A percentile compares a stretch with the other conserved stretches of the same genome.
These are phyloP conservation scores for Acyrthosiphon pisum DNA, from an alignment of 1,140 invertebrate genomes.

Conservation along the genomic window DNA sequence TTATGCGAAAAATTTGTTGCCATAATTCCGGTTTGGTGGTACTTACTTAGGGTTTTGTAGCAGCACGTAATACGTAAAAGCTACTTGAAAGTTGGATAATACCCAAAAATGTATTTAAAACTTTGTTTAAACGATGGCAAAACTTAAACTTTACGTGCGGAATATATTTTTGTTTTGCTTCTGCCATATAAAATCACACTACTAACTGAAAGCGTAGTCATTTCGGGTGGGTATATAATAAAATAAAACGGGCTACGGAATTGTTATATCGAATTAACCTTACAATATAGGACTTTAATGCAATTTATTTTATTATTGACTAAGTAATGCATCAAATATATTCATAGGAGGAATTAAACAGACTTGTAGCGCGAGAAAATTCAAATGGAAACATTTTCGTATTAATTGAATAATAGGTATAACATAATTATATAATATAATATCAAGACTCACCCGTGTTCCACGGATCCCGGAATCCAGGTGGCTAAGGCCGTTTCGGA, in stretches of 20 bases:
- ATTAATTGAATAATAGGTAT: background rate
- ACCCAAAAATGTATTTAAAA: background rate
- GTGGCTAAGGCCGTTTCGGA: conserved; percentile 78
- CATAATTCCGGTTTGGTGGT: background rate
- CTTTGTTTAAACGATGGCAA: background rate
- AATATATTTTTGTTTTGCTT: background rate
- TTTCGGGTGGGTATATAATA: background rate
- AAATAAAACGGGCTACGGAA: background rate
- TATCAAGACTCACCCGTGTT: conserved; percentile 67
- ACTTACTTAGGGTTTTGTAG: background rate
- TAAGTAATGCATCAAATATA: too few species aligned
- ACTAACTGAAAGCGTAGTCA: background rate
- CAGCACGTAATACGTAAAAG: background rate
- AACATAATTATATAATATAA: background rate
- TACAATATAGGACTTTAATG: background rate
- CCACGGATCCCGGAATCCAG: conserved; percentile 75
- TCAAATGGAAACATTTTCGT: background rate
- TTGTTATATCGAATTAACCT: background rate
- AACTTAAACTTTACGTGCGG: background rate
- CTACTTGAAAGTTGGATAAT: background rate
- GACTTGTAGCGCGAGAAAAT: background rate
- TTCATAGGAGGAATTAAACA: background rate
- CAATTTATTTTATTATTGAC: background rate
- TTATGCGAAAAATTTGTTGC: background rate
- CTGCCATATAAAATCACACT: background rate